A percentile compares a stretch with the other conserved stretches of the same genome.
Conservation (phyloP, 2,113 vertebrate species). For the Epinephelus cyanopodus region DNA sequence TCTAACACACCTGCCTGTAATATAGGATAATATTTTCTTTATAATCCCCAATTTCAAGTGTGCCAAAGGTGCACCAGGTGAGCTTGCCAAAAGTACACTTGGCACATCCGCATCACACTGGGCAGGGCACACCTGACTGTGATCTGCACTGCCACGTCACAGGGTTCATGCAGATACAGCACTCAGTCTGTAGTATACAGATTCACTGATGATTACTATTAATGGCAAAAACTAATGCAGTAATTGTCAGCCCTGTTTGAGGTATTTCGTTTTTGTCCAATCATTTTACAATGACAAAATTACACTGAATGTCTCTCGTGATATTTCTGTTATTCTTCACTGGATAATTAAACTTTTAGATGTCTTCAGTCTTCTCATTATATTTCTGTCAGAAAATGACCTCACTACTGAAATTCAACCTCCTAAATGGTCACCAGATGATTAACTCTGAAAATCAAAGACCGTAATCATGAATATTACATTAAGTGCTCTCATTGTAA, state of each 20-base stretch:
- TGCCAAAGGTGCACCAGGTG: neutral
- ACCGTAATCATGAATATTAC: slow-evolving; percentile 15
- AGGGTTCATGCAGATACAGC: no score
- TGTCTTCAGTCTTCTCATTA: slow-evolving; percentile 9
- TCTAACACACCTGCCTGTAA: neutral
- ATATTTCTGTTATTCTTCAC: neutral
- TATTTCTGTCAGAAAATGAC: slow-evolving; percentile 13
- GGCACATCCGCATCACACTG: no score
- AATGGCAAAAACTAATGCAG: neutral
- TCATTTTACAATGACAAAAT: neutral
- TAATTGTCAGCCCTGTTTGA: neutral
- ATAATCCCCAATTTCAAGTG: neutral
- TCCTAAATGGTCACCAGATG: neutral
- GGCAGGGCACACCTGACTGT: no score
- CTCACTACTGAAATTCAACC: slow-evolving; percentile 16
- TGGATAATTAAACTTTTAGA: slow-evolving; percentile 12
- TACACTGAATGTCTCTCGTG: neutral
- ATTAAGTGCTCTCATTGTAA: slow-evolving; percentile 11
- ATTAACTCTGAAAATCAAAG: slow-evolving; percentile 18
- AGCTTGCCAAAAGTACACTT: neutral
- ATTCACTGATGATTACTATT: neutral
- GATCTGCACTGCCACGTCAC: no score
- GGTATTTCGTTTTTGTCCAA: neutral
- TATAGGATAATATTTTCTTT: neutral
- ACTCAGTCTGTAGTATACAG: no score